Conservation (phyloP, 2,888 invertebrate species). For the Peribatodes rhomboidaria region DNA sequence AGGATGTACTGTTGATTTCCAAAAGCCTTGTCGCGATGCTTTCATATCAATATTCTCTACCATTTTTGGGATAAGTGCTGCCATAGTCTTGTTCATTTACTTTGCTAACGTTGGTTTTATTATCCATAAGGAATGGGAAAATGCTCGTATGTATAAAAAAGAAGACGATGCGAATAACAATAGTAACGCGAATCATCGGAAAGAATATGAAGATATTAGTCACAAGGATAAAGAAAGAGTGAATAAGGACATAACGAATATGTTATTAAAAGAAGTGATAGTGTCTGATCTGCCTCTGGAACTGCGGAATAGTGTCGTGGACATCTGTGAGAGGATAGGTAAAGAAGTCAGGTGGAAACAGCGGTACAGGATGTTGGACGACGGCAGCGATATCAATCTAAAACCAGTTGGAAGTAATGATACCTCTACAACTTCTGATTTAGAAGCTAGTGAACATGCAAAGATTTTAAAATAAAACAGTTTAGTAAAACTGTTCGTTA, state of each 20-base stretch:
- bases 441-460: slow-evolving; percentile 31
- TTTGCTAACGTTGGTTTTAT: slow-evolving; percentile 57
- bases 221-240: slow-evolving; percentile 19
- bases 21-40: slow-evolving; percentile 58
- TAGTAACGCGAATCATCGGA: slow-evolving; percentile 33
- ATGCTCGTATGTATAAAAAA: slow-evolving; percentile 49
- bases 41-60: slow-evolving; percentile 58
- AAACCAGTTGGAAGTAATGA: slow-evolving; percentile 23
- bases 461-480: slow-evolving; percentile 29
- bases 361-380: slow-evolving; percentile 59
- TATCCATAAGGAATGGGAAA: slow-evolving; percentile 46
- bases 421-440: slow-evolving; percentile 40
- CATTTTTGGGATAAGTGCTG: slow-evolving; percentile 56
- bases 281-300: slow-evolving; percentile 69
- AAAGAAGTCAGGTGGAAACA: slow-evolving; percentile 62
- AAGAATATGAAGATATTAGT: slow-evolving; percentile 4
- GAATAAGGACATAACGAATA: slow-evolving; percentile 59
- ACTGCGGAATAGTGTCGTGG: slow-evolving; percentile 62
- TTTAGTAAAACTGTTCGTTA: background rate
- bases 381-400: slow-evolving; percentile 43
- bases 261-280: slow-evolving; percentile 69
- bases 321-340: slow-evolving; percentile 66
- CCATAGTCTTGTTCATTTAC: slow-evolving; percentile 57
- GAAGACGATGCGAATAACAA: slow-evolving; percentile 44
- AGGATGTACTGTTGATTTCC: slow-evolving; percentile 56